Base-by-base conservation (phyloP, 92 coral and sea anemone species). In the Metridium senile region DNA sequence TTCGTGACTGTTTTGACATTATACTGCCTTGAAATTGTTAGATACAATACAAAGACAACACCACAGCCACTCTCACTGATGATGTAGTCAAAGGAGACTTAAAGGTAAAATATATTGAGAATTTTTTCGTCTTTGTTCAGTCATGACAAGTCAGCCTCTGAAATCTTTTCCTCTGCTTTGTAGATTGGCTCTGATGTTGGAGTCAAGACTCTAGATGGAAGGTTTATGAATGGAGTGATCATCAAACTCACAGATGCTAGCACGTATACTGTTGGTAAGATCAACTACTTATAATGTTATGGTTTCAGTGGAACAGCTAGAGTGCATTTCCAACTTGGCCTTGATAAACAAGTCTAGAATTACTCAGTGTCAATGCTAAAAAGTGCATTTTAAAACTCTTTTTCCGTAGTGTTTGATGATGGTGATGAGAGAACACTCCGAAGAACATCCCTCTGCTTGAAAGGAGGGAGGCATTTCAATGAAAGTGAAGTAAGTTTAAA, bases 381-480 rank as follows among this genome's bases (percentile, higher is more conserved):
- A 11, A 9, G 69, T 71, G 71, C 81, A 73, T n/a, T n/a, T n/a
- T n/a, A n/a, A 39, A 6, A 39, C 6, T 13, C 49, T 39, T 39
- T 39, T 13, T 39, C 31, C 7, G 30, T 67, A 93, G 99, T 95
- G 45, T 95, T 95, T 67, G 99, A 95, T 80, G 99, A 95, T 92
- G 99, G 99, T 45, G 99, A 95, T 76, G 99, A 95, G 74, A 87
- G 99, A 71, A 95, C 99, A 1, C 85, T 95, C 26, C 81, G 97
- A 21, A 79, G 99, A 63, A 87, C 99, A 35, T 95, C 99, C 43
- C 75, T 92, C 62, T 95, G 99, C 75, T 76, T 95, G 58, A 95
- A 95, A 58, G 99, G 99, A 21, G 99, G 81, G 66, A 80, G 97
- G 70, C 99, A 95, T 70, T 95, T 95, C 74, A 95, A 95, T 79